A percentile compares a stretch with the other conserved stretches of the same genome.
phyloP scores from a whole-genome alignment of 2,797 vertebrate species.

The Hypotaenidia philippensis region DNA sequence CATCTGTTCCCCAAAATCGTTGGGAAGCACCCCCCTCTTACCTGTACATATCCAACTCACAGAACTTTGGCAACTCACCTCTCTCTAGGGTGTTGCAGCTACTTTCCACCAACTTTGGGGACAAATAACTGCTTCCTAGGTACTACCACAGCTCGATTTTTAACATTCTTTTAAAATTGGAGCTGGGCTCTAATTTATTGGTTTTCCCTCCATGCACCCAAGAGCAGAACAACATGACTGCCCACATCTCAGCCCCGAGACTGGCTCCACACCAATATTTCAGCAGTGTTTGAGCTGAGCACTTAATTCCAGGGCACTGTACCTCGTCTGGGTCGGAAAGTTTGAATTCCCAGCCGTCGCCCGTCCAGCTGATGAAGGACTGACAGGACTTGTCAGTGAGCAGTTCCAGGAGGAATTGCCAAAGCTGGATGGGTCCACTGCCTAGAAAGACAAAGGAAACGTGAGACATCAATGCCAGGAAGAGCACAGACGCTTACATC shows the following conservation, averaged over 20 bases:
- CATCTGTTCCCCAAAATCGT: background rate
- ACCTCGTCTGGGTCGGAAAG: constrained; percentile 99
- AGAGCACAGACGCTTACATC: background rate
- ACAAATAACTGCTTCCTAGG: background rate
- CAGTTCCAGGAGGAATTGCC: constrained; percentile 98
- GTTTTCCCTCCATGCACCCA: background rate
- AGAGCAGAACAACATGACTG: background rate
- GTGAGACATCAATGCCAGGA: background rate
- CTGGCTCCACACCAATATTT: background rate
- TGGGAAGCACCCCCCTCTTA: background rate
- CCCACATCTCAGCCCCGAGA: background rate
- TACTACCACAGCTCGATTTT: background rate
- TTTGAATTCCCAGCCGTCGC: constrained; percentile 99
- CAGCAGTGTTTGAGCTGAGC: background rate
- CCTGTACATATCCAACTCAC: background rate
- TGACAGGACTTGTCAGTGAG: constrained; percentile 99
- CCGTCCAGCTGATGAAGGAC: constrained; percentile 99
- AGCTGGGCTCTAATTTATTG: background rate
- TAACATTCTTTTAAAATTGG: background rate
- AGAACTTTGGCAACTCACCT: background rate
- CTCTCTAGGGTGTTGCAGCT: background rate
- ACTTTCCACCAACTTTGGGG: background rate
- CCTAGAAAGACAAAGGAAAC: constrained; percentile 80
- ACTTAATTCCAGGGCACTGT: background rate
- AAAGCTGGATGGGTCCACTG: constrained; percentile 98